A percentile compares a stretch with the other conserved stretches of the same genome.
These are phyloP conservation scores for Colostygia pectinataria DNA, from an alignment of 2,888 invertebrate species.

Conservation along the genomic window DNA sequence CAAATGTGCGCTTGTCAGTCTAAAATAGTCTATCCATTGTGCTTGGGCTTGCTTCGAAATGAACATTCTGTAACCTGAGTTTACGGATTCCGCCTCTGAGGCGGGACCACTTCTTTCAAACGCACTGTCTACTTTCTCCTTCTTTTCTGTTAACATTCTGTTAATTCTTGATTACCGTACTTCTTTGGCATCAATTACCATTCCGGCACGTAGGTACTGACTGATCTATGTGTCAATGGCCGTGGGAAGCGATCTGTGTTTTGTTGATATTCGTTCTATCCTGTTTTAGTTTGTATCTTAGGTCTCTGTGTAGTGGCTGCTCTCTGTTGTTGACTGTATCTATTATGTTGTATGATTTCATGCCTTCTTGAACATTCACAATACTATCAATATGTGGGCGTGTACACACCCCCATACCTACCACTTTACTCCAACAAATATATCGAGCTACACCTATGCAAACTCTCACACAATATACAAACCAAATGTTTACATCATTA, in stretches of 20 bases:
- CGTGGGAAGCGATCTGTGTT: conserved; percentile 56
- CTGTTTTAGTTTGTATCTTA: conserved; percentile 77
- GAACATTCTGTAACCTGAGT: conserved; percentile 60
- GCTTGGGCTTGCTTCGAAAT: conserved; percentile 80
- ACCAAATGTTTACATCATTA: conserved; percentile 44
- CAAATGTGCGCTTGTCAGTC: conserved; percentile 67
- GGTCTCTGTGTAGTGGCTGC: conserved; percentile 83
- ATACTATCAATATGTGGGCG: conserved; percentile 78
- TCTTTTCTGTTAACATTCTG: conserved; percentile 53
- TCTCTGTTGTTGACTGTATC: conserved; percentile 82
- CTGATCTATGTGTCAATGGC: conserved; percentile 48
- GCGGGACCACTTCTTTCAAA: conserved; percentile 59
- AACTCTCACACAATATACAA: conserved; percentile 80
- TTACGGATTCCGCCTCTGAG: conserved; percentile 53
- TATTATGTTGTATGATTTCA: conserved; percentile 82
- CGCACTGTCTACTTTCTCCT: conserved; percentile 63
- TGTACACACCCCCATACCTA: conserved; percentile 75
- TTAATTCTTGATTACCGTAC: conserved; percentile 53
- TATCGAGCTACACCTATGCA: conserved; percentile 79
- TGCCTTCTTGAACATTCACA: conserved; percentile 82
- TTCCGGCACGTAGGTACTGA: conserved; percentile 55
- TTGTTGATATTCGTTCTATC: conserved; percentile 66
- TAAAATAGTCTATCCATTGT: conserved; percentile 65
- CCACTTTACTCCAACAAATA: conserved; percentile 79
- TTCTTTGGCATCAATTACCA: conserved; percentile 48